Evolutionary conservation across 37 sponge, comb jelly and placozoan species (phyloP), one percentile per base, ranked within the genome.

Genomic region (Bolinopsis microptera): DNA sequence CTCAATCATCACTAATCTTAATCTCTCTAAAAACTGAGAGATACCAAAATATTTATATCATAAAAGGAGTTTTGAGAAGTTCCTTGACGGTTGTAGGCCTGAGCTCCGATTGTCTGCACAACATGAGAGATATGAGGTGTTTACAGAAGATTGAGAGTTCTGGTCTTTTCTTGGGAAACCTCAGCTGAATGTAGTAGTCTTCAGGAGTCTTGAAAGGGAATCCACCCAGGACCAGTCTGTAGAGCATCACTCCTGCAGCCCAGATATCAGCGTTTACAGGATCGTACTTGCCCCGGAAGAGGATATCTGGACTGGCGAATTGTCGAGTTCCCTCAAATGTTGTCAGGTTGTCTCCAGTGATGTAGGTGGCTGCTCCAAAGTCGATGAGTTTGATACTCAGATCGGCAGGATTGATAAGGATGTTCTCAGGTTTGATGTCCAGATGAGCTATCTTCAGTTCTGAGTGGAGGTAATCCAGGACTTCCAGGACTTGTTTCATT

Each of bases 231-330:
- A 86, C 61, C 1, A 86, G 90, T 86, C 90, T 2, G 61, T 86
- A 86, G 26, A 86, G 90, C 26, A 38, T 86, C 61, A 86, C 90
- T 3, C 90, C 90, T 22, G 61, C 61, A 1, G 90, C 90, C 90
- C 90, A 86, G 90, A 86, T 86, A 39, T 86, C 90, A n/a, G 90
- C 90, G 61, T 86, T 13, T 0, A 86, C 61, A 37, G 90, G 90
- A 40, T 86, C 90, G 30, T 36, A 86, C 30, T 38, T 28, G 25
- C 90, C 61, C 30, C 35, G 32, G 90, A 86, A 86, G 61, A 86
- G 90, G 41, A 86, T 40, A 23, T 86, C 90, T 1, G 90, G 90
- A 9, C 38, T 24, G 61, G 90, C 90, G 61, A 36, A 86, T 26
- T 33, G 90, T n/a, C 90, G n/a, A 8, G 90, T 86, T 86, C 90